phyloP scores from a whole-genome alignment of 1,140 invertebrate species.

The Papilio xuthus region DNA sequence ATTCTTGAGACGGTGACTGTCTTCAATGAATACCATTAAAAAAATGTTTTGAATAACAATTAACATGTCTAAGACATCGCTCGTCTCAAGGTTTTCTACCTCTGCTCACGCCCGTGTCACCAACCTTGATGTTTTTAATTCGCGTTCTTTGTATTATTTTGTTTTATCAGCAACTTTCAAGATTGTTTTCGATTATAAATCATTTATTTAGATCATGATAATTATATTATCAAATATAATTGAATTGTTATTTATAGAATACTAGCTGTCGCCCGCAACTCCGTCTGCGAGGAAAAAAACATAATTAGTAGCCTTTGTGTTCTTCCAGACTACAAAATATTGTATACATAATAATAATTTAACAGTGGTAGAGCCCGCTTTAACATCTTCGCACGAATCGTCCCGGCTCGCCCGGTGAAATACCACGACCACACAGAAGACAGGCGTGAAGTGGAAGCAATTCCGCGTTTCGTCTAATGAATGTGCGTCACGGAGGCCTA shows the following conservation, averaged over 20 bases:
- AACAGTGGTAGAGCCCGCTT: too few species aligned
- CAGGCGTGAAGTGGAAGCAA: too few species aligned
- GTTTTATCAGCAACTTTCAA: neutral
- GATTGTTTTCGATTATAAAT: constrained; percentile 10
- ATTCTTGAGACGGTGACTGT: neutral
- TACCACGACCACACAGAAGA: too few species aligned
- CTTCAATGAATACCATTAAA: neutral
- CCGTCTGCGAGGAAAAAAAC: too few species aligned
- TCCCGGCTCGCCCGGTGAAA: too few species aligned
- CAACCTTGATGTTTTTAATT: constrained; percentile 19
- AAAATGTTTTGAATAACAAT: constrained; percentile 6
- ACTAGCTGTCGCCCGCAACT: too few species aligned
- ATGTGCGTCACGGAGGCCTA: too few species aligned
- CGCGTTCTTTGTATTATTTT: neutral
- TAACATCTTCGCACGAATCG: too few species aligned
- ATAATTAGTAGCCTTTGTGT: too few species aligned
- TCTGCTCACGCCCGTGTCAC: neutral
- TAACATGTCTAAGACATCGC: constrained; percentile 14
- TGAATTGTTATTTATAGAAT: neutral
- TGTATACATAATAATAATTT: too few species aligned
- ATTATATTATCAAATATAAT: neutral
- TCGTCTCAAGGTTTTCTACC: constrained; percentile 5
- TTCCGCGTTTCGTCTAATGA: too few species aligned
- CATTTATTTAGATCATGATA: neutral
- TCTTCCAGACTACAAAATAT: too few species aligned